These are phyloP conservation scores for Acanthochromis polyacanthus DNA, from an alignment of 2,113 vertebrate genomes.

Conservation along the genomic window DNA sequence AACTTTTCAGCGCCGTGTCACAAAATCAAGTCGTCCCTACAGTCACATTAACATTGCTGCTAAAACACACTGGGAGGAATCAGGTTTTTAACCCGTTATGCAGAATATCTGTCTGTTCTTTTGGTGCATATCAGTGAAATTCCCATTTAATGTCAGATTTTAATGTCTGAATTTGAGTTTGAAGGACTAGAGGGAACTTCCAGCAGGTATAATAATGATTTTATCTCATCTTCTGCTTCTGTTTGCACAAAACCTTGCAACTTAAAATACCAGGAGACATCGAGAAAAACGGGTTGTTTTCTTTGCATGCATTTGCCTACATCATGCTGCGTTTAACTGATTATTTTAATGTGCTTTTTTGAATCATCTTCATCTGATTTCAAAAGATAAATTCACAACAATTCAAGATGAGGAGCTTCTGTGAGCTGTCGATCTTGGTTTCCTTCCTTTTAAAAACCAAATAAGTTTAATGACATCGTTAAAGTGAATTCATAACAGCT, in stretches of 20 bases:
- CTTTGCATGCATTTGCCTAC: background rate
- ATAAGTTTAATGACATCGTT: too few species aligned
- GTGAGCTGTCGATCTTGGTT: background rate
- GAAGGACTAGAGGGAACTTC: too few species aligned
- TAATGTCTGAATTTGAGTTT: too few species aligned
- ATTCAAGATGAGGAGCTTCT: background rate
- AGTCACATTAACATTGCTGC: background rate
- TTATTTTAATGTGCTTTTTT: background rate
- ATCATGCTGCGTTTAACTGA: conserved; percentile 1
- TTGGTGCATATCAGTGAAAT: too few species aligned
- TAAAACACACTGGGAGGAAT: background rate
- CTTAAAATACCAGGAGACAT: background rate
- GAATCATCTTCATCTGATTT: background rate
- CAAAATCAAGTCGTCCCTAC: background rate
- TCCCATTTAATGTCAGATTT: too few species aligned
- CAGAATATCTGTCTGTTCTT: too few species aligned
- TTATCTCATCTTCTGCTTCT: background rate
- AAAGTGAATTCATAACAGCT: background rate
- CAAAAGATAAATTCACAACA: background rate
- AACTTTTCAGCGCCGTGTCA: background rate
- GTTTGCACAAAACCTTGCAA: background rate
- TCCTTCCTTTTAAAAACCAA: background rate
- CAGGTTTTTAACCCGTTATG: background rate
- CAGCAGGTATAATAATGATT: too few species aligned
- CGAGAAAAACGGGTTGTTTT: background rate